A percentile compares a stretch with the other conserved stretches of the same genome.
phyloP scores from a whole-genome alignment of 2,113 vertebrate genomes.

The Nothoprocta pentlandii region DNA sequence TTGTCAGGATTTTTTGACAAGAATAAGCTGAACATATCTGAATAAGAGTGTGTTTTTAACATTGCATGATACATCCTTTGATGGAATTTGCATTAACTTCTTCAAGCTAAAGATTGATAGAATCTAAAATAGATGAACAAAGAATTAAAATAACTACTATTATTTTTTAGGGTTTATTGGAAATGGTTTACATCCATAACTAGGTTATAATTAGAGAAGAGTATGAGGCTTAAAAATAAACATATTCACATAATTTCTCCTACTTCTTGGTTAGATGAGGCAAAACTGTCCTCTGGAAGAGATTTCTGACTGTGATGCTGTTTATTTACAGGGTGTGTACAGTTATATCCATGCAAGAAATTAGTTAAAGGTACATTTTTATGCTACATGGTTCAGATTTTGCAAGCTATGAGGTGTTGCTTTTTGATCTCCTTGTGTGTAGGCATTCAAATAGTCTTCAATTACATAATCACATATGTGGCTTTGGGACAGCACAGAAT shows the following conservation, averaged over 20 bases:
- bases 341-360: background rate
- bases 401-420: background rate
- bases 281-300: background rate
- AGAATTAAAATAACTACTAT: background rate
- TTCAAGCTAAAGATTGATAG: background rate
- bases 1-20: background rate
- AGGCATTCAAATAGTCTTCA: background rate
- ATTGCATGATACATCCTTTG: background rate
- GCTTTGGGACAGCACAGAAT: background rate
- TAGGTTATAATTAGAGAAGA: constrained; percentile 20
- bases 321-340: background rate
- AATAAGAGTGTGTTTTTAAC: background rate
- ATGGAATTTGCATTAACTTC: background rate
- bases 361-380: background rate
- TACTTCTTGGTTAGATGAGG: background rate
- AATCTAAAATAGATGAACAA: background rate
- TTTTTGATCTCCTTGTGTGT: background rate
- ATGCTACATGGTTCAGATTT: background rate
- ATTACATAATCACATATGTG: background rate
- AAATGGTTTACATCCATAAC: background rate
- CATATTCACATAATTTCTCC: background rate
- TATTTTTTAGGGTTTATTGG: background rate
- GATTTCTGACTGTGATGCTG: background rate
- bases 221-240: constrained; percentile 12
- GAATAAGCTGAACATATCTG: background rate